Evolutionary conservation across 2,113 vertebrate genomes (phyloP).

Genomic region (Zeus faber): DNA sequence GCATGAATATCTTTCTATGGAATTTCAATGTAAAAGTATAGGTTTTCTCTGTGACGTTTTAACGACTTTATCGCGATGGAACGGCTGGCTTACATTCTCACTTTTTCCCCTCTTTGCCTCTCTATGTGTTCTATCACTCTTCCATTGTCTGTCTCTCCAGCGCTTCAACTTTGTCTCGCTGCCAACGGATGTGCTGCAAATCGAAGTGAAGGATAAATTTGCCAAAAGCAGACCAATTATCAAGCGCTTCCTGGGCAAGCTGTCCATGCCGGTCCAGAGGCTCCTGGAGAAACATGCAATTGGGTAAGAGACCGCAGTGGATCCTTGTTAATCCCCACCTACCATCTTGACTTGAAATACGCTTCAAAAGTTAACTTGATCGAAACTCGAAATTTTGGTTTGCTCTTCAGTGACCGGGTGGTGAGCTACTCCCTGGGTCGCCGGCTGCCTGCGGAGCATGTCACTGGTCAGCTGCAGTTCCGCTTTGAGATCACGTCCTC

Average conservation of each 20-base stretch:
- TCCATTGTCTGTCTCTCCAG: constrained; percentile 65
- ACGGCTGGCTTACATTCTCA: no score
- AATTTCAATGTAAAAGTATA: no score
- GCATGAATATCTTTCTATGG: no score
- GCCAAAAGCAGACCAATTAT: constrained; percentile 97
- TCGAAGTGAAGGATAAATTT: constrained; percentile 99
- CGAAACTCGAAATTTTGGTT: no score
- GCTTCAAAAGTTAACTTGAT: no score
- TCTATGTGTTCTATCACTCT: background rate
- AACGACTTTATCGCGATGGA: no score
- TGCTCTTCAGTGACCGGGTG: constrained; percentile 85
- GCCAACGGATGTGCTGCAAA: constrained; percentile 96
- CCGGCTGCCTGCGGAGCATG: constrained; percentile 95
- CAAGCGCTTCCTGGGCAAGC: constrained; percentile 95
- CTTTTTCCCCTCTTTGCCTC: background rate
- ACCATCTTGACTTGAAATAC: background rate
- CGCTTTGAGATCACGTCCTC: constrained; percentile 96
- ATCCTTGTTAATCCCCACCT: background rate
- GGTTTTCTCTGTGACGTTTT: no score
- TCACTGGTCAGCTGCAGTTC: constrained; percentile 96
- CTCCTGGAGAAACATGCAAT: constrained; percentile 96
- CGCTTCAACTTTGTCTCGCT: constrained; percentile 94
- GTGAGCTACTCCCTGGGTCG: constrained; percentile 94
- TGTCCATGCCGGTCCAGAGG: constrained; percentile 93
- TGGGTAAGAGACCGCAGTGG: constrained; percentile 76